These are phyloP conservation scores for Drosophila mercatorum DNA, from an alignment of 2,888 invertebrate species.

Conservation along the genomic window DNA sequence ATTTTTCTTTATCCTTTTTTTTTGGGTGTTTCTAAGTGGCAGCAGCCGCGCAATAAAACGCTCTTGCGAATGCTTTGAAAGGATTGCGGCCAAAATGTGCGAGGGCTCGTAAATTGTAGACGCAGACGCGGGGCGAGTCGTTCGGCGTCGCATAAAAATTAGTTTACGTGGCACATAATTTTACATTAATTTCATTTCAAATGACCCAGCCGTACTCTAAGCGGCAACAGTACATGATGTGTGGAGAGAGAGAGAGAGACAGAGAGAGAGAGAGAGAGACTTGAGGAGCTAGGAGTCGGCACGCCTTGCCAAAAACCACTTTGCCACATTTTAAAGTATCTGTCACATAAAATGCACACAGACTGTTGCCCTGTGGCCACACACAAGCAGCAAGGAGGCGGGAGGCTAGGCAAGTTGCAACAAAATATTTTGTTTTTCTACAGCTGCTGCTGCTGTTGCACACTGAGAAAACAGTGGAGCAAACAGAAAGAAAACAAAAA, in stretches of 20 bases:
- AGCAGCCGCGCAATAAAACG: conserved; percentile 71
- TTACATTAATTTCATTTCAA: conserved; percentile 69
- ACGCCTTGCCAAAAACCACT: conserved; percentile 61
- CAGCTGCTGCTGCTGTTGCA: conserved; percentile 42
- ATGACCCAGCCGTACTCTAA: conserved; percentile 36
- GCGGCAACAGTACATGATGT: conserved; percentile 7
- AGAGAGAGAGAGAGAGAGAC: not conserved
- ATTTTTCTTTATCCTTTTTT: conserved; percentile 1
- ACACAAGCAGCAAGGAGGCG: conserved; percentile 4
- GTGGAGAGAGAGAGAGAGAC: not conserved
- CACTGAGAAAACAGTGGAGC: conserved; percentile 42
- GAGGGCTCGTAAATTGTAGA: conserved; percentile 68
- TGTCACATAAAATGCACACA: conserved; percentile 70
- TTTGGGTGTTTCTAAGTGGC: conserved; percentile 53
- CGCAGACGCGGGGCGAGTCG: conserved; percentile 21
- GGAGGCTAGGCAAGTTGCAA: conserved; percentile 63
- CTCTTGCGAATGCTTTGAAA: conserved; percentile 69
- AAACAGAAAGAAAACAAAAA: conserved; percentile 42
- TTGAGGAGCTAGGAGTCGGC: conserved; percentile 12
- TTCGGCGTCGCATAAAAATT: conserved; percentile 60
- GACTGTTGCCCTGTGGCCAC: conserved; percentile 42
- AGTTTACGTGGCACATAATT: conserved; percentile 77
- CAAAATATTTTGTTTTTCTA: conserved; percentile 71
- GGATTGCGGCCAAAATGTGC: conserved; percentile 68
- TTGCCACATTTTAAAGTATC: conserved; percentile 75